Percentiles rank a stretch among this genome's conserved stretches.
Evolutionary conservation across 2,888 invertebrate genomes (phyloP).

Genomic region (Dicyrtomina minuta): DNA sequence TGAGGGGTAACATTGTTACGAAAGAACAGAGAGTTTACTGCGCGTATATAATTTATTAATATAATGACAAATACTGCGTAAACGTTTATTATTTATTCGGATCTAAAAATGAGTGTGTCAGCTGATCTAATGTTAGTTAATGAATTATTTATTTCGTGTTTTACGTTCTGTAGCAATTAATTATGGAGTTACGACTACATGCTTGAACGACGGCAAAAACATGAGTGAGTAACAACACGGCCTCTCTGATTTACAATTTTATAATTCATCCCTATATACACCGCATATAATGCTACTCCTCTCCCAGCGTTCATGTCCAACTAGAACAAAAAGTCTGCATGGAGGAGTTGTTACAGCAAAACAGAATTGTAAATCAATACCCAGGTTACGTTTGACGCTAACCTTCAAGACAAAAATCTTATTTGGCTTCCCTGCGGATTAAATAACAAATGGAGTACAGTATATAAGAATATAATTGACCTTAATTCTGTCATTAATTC

Average conservation of each 20-base stretch:
- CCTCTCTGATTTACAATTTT: not conserved
- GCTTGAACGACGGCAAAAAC: too few relatives aligned
- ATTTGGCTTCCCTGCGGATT: slow-evolving; percentile 9
- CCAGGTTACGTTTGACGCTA: not conserved
- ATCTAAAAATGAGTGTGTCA: not conserved
- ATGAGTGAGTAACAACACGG: not conserved
- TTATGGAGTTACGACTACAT: too few relatives aligned
- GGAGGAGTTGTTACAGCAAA: not conserved
- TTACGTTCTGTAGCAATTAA: too few relatives aligned
- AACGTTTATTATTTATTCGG: not conserved
- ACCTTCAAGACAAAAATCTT: slow-evolving; percentile 2
- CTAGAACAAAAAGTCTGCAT: not conserved
- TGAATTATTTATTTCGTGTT: too few relatives aligned
- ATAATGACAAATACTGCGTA: not conserved
- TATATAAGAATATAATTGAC: slow-evolving; percentile 21
- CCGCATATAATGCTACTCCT: too few relatives aligned
- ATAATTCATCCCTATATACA: not conserved
- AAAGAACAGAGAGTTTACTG: not conserved
- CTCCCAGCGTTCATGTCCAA: too few relatives aligned
- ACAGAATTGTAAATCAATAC: not conserved
- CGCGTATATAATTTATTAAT: not conserved
- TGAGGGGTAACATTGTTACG: slow-evolving; percentile 24
- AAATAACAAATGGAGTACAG: not conserved
- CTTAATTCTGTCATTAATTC: slow-evolving; percentile 27
- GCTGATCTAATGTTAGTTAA: too few relatives aligned